phyloP scores from a whole-genome alignment of 2,113 vertebrate species.

The Rhynchomys soricoides region DNA sequence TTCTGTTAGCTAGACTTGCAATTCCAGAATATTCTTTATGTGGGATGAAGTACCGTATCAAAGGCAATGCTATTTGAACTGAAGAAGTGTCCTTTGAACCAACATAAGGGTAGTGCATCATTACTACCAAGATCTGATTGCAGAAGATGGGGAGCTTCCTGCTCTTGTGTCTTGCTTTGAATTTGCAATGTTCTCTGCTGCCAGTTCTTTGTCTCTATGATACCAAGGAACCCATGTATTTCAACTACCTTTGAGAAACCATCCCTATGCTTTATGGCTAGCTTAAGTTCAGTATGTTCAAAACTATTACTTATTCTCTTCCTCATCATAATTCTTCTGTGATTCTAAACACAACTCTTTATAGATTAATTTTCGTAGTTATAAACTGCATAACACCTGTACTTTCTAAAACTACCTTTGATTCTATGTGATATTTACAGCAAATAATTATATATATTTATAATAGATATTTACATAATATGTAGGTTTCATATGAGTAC shows the following conservation, averaged over 20 bases:
- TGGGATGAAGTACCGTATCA: neutral
- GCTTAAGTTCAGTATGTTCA: neutral
- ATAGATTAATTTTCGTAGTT: slow-evolving; percentile 26
- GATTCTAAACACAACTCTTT: neutral
- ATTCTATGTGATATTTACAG: slow-evolving; percentile 33
- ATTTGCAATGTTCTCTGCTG: neutral
- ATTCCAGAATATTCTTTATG: slow-evolving; percentile 7
- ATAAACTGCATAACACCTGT: neutral
- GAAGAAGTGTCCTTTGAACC: neutral
- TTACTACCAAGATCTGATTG: neutral
- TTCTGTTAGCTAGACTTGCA: neutral
- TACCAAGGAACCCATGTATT: neutral
- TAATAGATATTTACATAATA: slow-evolving; percentile 17
- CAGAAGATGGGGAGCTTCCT: neutral
- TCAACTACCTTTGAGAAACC: neutral
- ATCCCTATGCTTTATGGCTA: neutral
- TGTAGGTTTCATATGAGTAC: neutral
- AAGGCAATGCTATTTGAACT: neutral
- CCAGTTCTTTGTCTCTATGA: neutral
- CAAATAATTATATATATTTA: slow-evolving; percentile 36
- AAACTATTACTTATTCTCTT: neutral
- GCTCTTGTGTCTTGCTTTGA: neutral
- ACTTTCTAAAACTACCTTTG: slow-evolving; percentile 28
- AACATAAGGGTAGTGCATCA: neutral
- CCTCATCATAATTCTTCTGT: neutral